Conservation (phyloP, 2,888 invertebrate species). For the Caenorhabditis japonica region DNA sequence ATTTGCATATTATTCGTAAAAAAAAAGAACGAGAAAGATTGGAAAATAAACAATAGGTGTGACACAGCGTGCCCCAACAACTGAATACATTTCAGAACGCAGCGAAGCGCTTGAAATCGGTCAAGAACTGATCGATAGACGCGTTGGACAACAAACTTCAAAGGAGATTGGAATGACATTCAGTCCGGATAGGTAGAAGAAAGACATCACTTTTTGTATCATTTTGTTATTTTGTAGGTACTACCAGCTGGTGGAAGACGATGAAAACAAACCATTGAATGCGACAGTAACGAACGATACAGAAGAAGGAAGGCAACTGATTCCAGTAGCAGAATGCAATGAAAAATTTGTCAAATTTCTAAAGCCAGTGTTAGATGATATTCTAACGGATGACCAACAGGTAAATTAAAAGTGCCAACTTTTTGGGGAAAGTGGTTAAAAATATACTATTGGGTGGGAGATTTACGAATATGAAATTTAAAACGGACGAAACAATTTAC, state of each 20-base stretch:
- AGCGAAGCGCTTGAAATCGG: slow-evolving; percentile 77
- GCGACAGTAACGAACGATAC: slow-evolving; percentile 10
- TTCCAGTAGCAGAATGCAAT: slow-evolving; percentile 76
- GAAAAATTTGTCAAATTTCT: slow-evolving; percentile 78
- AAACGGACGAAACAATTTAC: too few relatives aligned
- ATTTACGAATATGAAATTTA: too few relatives aligned
- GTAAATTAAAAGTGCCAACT: slow-evolving; percentile 59
- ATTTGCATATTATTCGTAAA: slow-evolving; percentile 26
- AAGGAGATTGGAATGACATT: slow-evolving; percentile 63
- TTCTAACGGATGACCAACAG: slow-evolving; percentile 77
- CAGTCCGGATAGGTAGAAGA: slow-evolving; percentile 63
- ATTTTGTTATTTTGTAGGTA: slow-evolving; percentile 39
- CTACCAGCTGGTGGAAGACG: slow-evolving; percentile 76
- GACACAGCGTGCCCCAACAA: slow-evolving; percentile 15
- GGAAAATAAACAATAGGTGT: slow-evolving; percentile 35
- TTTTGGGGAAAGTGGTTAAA: too few relatives aligned
- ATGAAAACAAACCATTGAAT: slow-evolving; percentile 78
- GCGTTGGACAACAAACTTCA: slow-evolving; percentile 71
- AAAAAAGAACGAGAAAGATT: slow-evolving; percentile 4
- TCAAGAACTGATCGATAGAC: slow-evolving; percentile 77
- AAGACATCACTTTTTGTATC: not conserved
- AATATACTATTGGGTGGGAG: too few relatives aligned
- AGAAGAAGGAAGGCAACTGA: slow-evolving; percentile 3
- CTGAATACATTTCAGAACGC: slow-evolving; percentile 59
- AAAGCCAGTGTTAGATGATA: slow-evolving; percentile 77